phyloP scores from a whole-genome alignment of 2,888 invertebrate species.

The Merodon equestris region DNA sequence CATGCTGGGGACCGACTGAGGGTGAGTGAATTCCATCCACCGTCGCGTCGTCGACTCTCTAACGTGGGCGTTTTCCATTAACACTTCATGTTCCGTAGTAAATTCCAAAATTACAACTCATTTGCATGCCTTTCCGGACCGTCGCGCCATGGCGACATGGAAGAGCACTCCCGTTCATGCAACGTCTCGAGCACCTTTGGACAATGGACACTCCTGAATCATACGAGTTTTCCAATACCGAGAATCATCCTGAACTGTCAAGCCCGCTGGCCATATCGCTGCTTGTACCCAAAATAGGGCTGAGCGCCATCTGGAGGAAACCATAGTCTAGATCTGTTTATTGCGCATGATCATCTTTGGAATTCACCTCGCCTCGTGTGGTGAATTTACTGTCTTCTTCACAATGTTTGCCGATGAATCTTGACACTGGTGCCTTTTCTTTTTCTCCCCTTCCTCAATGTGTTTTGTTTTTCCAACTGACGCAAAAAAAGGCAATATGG shows the following conservation, averaged over 20 bases:
- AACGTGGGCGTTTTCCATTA: constrained; percentile 63
- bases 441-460: constrained; percentile 15
- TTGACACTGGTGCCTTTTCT: constrained; percentile 38
- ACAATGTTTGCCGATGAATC: constrained; percentile 43
- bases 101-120: constrained; percentile 65
- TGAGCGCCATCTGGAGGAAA: constrained; percentile 50
- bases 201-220: background rate
- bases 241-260: constrained; percentile 21
- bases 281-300: too few relatives aligned
- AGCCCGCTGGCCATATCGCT: constrained; percentile 3
- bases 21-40: background rate
- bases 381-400: constrained; percentile 12
- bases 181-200: background rate
- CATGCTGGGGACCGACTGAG: too few relatives aligned
- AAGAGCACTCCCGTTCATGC: background rate
- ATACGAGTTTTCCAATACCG: constrained; percentile 11
- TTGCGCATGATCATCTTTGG: constrained; percentile 37
- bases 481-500: constrained; percentile 44
- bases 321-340: background rate
- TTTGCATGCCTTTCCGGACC: constrained; percentile 54
- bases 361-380: constrained; percentile 38
- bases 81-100: constrained; percentile 66
- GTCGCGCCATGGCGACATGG: background rate
- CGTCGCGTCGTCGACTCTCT: constrained; percentile 20
- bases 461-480: background rate